Base-by-base conservation (phyloP, 2,888 invertebrate species). In the Hirtodrosophila duncani region DNA sequence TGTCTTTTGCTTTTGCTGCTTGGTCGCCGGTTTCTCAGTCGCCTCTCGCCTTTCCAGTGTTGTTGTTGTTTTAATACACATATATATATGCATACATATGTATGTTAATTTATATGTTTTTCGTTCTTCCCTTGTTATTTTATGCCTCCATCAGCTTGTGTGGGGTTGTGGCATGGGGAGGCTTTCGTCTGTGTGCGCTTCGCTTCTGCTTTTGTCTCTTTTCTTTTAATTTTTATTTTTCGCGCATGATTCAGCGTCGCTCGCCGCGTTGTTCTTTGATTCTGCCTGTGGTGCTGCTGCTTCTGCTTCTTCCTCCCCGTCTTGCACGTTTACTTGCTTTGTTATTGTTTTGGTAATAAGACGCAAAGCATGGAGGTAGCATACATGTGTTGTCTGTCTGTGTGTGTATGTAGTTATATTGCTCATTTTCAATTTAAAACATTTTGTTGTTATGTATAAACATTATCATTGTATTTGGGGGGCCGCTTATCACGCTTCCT, bases 301-400 rank as follows among this genome's bases (percentile, higher is more conserved):
- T 46, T 46, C 41, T 52, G 13, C 37, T 39, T 43, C 27, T 37
- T 55, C 46, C 43, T 42, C 33, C 36, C 48, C 34, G 27, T 53
- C 24, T 31, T 36, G 21, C 34, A 17, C 43, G 14, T 39, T 26
- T 26, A 13, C 14, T 38, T 39, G 58, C 49, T 69, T 67, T 67
- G 57, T 75, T 69, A 63, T 80, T 68, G 61, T 72, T 79, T 63
- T 62, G n/a, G n/a, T n/a, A n/a, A n/a, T n/a, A n/a, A n/a, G n/a
- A n/a, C n/a, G n/a, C n/a, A n/a, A n/a, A n/a, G n/a, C n/a, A n/a
- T n/a, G n/a, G n/a, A n/a, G n/a, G n/a, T n/a, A n/a, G n/a, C n/a
- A n/a, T n/a, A n/a, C n/a, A n/a, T 48, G 53, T 53, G 36, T 27
- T 43, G 46, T 29, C 17, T 30, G 30, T 16, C 17, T 33, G 18